Conservation (phyloP, 2,888 invertebrate genomes). For the Bibio marci region DNA sequence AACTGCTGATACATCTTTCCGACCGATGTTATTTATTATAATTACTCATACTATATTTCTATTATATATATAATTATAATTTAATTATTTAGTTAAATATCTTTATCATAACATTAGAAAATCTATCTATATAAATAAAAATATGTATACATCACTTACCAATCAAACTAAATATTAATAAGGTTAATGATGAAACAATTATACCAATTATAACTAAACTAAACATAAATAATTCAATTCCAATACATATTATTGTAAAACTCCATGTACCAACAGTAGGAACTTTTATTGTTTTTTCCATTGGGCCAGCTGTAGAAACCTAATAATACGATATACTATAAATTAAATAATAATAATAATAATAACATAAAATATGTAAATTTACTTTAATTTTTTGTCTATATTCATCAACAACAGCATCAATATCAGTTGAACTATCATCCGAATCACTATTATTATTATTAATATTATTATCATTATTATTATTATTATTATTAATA, state of each 20-base stretch:
- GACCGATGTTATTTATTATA: no score
- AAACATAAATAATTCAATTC: not conserved
- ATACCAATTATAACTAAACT: not conserved
- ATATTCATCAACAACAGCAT: slow-evolving; percentile 61
- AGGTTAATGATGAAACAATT: not conserved
- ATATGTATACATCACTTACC: not conserved
- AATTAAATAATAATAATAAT: not conserved
- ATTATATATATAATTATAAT: no score
- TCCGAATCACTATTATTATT: slow-evolving; percentile 44
- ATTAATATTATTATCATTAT: slow-evolving; percentile 12
- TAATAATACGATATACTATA: slow-evolving; percentile 7
- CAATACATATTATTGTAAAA: slow-evolving; percentile 12
- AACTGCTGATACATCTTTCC: no score
- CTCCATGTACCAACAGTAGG: slow-evolving; percentile 27
- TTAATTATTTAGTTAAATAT: no score
- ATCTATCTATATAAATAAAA: not conserved
- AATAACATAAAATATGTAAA: not conserved
- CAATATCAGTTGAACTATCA: slow-evolving; percentile 58
- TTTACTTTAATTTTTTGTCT: slow-evolving; percentile 49
- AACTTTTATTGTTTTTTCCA: slow-evolving; percentile 24
- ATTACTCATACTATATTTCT: no score
- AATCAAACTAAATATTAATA: not conserved
- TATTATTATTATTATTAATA: not conserved
- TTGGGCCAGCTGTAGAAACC: slow-evolving; percentile 29
- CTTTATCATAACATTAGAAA: no score